Percentiles rank a stretch among this genome's conserved stretches.
These are phyloP conservation scores for Pipistrellus pygmaeus DNA, from an alignment of 2,797 vertebrate species.

Conservation along the genomic window DNA sequence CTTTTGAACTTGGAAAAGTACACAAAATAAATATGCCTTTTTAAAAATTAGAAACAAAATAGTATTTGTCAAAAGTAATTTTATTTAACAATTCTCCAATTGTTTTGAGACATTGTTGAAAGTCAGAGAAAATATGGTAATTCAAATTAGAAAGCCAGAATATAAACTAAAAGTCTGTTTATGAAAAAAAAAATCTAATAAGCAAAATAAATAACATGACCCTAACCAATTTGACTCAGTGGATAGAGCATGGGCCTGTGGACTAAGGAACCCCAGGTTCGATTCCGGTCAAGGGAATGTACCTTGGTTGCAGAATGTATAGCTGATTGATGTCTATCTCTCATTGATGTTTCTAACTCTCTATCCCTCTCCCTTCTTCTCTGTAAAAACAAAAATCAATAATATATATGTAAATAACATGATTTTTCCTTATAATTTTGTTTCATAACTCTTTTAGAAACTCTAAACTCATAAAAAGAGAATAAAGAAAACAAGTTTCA, in stretches of 20 bases:
- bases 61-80: constrained; percentile 58
- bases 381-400: no score
- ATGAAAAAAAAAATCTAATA: neutral
- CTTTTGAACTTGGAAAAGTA: constrained; percentile 69
- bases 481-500: constrained; percentile 13
- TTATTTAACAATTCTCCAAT: constrained; percentile 66
- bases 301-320: no score
- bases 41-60: constrained; percentile 70
- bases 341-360: no score
- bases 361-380: no score
- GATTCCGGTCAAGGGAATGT: no score
- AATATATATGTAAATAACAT: neutral
- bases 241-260: no score
- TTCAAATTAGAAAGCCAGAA: constrained; percentile 57
- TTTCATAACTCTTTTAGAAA: constrained; percentile 45
- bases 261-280: no score
- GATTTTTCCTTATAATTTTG: constrained; percentile 62
- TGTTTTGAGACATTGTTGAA: constrained; percentile 62
- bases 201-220: neutral
- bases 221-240: no score
- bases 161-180: constrained; percentile 29
- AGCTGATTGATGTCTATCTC: no score
- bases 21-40: constrained; percentile 62
- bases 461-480: constrained; percentile 52
- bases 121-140: constrained; percentile 56